Base-by-base conservation (phyloP, 2,113 vertebrate species). In the Ammodytes dubius region DNA sequence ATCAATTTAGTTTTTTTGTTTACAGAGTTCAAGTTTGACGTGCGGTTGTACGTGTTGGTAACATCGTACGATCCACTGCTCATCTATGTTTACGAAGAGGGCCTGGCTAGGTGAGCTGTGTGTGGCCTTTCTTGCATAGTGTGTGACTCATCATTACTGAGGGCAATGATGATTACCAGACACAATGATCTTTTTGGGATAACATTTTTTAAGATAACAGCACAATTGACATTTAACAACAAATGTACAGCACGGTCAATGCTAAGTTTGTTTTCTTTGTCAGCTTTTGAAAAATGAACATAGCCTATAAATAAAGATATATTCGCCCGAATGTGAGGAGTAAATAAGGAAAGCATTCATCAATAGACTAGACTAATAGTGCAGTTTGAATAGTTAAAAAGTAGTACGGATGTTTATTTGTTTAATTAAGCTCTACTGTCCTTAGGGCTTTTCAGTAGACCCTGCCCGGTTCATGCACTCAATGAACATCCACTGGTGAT, bases 11-110 rank as follows among this genome's bases (percentile, higher is more conserved):
- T 82, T 77, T 60, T 64, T 90, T 84, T 86, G 39, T 90, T 84
- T 75, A 64, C 96, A 98, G 98, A 94, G 85, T 99, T 99, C 95
- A 99, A 99, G 91, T 99, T 99, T 0, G 98, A 99, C 10, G 94
- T 99, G 63, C 96, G 98, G 15, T 94, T 99, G 52, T 99, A 99
- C 45, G 98, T 99, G 82, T 91, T 99, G 59, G 97, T 99, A 71
- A 99, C 98, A 0, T 99, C 97, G 40, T 99, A 98, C 40, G 98
- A 99, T 69, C 98, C 98, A 0, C 94, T 99, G 45, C 93, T 99
- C 70, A 93, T 98, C 86, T 99, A 99, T 72, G 96, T 99, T 70
- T 99, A 99, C 7, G 98, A 99, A 91, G 98, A 99, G 90, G 98
- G 98, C 65, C 82, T 99, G 53, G 96, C 98, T 37, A 96, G 98